Conservation (phyloP, 2,797 vertebrate species). For the Enteromius treurensis region DNA sequence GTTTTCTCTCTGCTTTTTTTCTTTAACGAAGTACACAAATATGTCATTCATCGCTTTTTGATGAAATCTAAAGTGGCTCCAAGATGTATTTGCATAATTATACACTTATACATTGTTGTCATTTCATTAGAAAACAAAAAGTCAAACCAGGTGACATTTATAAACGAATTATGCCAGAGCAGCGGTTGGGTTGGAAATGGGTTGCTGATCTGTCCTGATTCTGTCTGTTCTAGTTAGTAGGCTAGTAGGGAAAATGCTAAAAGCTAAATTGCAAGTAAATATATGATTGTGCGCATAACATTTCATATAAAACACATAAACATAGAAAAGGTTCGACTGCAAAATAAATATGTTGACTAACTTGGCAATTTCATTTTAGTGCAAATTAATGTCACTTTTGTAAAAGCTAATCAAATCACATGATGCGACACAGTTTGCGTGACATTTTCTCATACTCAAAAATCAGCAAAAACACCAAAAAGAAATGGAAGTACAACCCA, state of each 20-base stretch:
- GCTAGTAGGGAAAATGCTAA: background rate
- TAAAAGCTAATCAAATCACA: background rate
- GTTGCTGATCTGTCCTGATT: constrained; percentile 20
- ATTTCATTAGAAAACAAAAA: constrained; percentile 4
- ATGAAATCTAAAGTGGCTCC: background rate
- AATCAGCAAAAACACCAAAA: background rate
- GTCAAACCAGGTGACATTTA: background rate
- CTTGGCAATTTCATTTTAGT: background rate
- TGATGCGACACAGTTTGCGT: background rate
- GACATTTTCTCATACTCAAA: constrained; percentile 6
- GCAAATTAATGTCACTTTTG: background rate
- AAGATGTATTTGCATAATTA: background rate
- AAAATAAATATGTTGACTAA: background rate
- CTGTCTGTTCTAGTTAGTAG: constrained; percentile 22
- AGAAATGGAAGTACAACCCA: background rate
- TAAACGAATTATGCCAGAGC: constrained; percentile 6
- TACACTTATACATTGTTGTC: background rate
- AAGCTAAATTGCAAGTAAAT: background rate
- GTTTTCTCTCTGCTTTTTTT: background rate
- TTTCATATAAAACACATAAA: no score
- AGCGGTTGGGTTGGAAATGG: constrained; percentile 15
- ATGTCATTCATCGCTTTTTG: background rate
- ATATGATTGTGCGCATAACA: background rate
- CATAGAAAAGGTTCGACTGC: background rate
- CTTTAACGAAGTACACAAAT: background rate